Base-by-base conservation (phyloP, 2,797 vertebrate genomes). In the Schizopygopsis pylzovi region DNA sequence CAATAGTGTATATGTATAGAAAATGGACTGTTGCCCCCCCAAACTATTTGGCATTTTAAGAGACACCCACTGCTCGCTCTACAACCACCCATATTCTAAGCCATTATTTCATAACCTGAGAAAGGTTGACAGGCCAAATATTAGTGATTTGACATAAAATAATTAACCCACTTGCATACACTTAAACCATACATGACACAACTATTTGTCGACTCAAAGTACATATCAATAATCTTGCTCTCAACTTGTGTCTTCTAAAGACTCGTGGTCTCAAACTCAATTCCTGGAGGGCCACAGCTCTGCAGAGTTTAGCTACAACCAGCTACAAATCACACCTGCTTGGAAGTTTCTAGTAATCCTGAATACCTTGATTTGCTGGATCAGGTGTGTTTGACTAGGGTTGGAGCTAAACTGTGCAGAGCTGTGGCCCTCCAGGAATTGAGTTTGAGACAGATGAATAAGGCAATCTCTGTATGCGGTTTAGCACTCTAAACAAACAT, bases 91-190 rank as follows among this genome's bases (percentile, higher is more conserved):
- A 25, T 56, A 77, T 77, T 65, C 43, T 52, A 41, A 56, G 8
- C 15, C 45, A 67, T 84, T 84, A 43, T 84, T 76, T 68, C 61
- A 67, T 84, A 67, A 71, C 37, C 63, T 79, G 47, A 59, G 18
- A 70, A 28, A 65, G 39, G 65, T 22, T 79, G 83, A 79, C 75
- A 85, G 76, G 39, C 65, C 25, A 37, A 79, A 79, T 33, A 84
- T 85, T 85, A 79, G 20, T 6, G 39, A 85, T 47, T 65, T 85
- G 76, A 79, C 83, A 71, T 18, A 41, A 79, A 47, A 85, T 71
- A 45, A 71, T 61, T 56, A 71, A 37, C 65, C 76, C 3, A 15
- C 18, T 11, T 16, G 12, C 79, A 68, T 28, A 67, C 41, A 47
- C 15, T 76, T 67, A 67, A 25, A 61, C 56, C 65, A 85, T 45